Evolutionary conservation across 2,113 vertebrate species (phyloP), one percentile per base, ranked within the genome.

Genomic region (Dromaius novaehollandiae): DNA sequence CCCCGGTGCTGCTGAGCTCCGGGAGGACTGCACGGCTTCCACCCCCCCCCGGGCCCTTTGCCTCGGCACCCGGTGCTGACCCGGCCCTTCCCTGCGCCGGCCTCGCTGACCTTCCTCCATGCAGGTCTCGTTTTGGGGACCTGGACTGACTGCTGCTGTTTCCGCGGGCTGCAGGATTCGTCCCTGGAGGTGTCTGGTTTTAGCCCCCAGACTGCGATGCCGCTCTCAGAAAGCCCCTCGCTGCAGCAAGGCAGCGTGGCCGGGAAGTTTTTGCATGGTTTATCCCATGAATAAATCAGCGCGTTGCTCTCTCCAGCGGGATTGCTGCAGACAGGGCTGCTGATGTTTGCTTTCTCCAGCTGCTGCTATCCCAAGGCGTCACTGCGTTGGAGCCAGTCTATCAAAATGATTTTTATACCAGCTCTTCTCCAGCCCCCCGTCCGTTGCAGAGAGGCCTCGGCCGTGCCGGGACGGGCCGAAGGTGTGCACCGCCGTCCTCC

Each of bases 161-260:
- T 61, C 60, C 34, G 11, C 22, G 66, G 30, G 42, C 20, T 6
- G 30, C 46, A 46, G 42, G 66, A 22, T 16, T 13, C 34, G 26
- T 51, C 44, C 74, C 17, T 28, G 86, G 50, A 24, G 69, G 46
- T 38, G 34, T 34, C 71, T 28, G 78, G 7, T 38, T 13, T 55
- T 0, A 6, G 56, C 26, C 75, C 2, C 25, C 0, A 7, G 24
- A 0, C 5, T 4, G n/a, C 21, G 42, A 1, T 2, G 9, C 58
- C 9, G 48, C 25, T 17, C 34, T 22, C 3, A 0, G 56, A 5
- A 32, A 5, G 19, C 9, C 38, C 15, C 2, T 2, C 6, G 50
- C 3, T 9, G 38, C 20, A 4, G 50, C 5, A 1, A 42, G 17
- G 69, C 4, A 0, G 36, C 3, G 1, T 1, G 48, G 60, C 84